These are phyloP conservation scores for Apoderus coryli DNA, from an alignment of 2,888 invertebrate genomes.

Conservation along the genomic window DNA sequence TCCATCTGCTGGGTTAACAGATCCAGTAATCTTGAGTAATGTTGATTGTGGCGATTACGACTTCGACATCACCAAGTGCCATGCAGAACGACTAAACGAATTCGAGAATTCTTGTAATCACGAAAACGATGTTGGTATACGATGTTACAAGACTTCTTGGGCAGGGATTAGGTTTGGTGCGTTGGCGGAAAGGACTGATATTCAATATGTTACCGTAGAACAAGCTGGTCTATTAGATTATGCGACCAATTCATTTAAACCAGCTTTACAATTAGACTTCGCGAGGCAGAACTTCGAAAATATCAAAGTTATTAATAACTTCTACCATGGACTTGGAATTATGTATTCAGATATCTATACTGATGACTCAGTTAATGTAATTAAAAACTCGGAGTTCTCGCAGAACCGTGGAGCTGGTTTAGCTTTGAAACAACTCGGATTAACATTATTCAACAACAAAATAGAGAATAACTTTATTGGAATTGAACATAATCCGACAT, in stretches of 20 bases:
- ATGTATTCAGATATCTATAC: conserved; percentile 90
- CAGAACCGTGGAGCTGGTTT: conserved; percentile 81
- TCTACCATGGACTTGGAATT: conserved; percentile 86
- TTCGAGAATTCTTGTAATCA: conserved; percentile 83
- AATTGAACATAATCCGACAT: conserved; percentile 80
- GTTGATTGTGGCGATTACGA: conserved; percentile 86
- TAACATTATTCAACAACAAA: conserved; percentile 59
- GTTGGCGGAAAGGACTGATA: conserved; percentile 69
- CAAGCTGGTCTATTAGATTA: conserved; percentile 90
- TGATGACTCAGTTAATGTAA: conserved; percentile 64
- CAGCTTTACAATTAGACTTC: conserved; percentile 80
- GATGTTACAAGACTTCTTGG: conserved; percentile 87
- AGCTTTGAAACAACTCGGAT: conserved; percentile 75
- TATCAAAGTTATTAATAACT: conserved; percentile 67
- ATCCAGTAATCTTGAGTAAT: conserved; percentile 68
- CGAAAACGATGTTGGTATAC: conserved; percentile 74
- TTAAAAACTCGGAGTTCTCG: conserved; percentile 72
- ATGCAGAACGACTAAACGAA: conserved; percentile 57
- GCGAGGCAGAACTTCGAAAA: conserved; percentile 71
- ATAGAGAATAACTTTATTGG: conserved; percentile 84
- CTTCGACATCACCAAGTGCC: conserved; percentile 76
- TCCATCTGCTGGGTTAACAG: conserved; percentile 60
- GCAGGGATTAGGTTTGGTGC: conserved; percentile 85
- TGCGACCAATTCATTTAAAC: conserved; percentile 71
- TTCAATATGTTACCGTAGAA: conserved; percentile 80